Base-by-base conservation (phyloP, 2,888 invertebrate species). In the Xestia xanthographa region DNA sequence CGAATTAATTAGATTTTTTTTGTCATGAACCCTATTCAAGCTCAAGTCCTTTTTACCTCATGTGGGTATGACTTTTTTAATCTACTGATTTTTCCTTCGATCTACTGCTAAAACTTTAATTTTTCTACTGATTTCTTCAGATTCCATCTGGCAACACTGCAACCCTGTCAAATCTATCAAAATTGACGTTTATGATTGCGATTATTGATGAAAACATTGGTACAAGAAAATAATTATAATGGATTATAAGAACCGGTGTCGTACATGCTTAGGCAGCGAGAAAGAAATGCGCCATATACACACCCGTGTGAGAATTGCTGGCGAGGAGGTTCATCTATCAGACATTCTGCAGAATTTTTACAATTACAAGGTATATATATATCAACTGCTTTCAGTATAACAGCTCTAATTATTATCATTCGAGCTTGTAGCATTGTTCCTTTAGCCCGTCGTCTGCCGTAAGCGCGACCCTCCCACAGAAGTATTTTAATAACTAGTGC, bases 311-410 rank as follows among this genome's bases (percentile, higher is more conserved):
- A 87, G 90, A 66, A 95, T 96, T 72, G 91, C 93, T 43, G 95
- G 95, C 14, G 91, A 93, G 67, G 91, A 94, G 65, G 92, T 96
- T 63, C 90, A 88, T 26, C 79, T 96, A 41, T 88, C 94, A 9
- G 94, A 95, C 89, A 95, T 96, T 84, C 90, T 96, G 80, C 88
- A 91, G 66, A 93, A 92, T 82, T 95, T 95, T 87, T 96, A 96
- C 79, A 91, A 92, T 84, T 96, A 90, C 75, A 93, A 94, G 94
- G 96, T 96, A 94, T 38, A 34, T 38, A 34, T 2, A 14, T 26
- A 41, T 53, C 17, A 56, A 17, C 26, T 11, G 26, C 5, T 65
- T 56, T 22, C 26, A 38, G 26, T 38, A 63, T 38, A 11, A 17
- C 14, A 38, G 50, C 56, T 65, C 43, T 8, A 43, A 43, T 17